These are phyloP conservation scores for Sitophilus oryzae DNA, from an alignment of 1,140 invertebrate species.

Conservation along the genomic window DNA sequence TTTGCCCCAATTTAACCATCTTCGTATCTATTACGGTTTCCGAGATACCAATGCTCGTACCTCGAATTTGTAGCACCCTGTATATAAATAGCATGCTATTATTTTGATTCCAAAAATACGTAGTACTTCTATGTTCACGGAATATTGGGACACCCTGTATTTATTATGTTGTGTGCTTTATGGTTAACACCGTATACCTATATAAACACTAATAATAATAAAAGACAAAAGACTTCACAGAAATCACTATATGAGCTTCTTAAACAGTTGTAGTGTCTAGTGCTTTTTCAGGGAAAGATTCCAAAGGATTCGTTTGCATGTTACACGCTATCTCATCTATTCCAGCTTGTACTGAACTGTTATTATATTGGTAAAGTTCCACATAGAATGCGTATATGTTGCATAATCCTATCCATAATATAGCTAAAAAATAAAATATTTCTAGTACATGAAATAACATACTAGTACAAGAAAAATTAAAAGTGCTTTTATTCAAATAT, in stretches of 20 bases:
- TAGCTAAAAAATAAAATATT: constrained; percentile 6
- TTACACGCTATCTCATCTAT: constrained; percentile 19
- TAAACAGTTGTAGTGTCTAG: constrained; percentile 20
- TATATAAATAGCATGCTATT: too few species aligned
- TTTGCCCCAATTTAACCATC: too few species aligned
- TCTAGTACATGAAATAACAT: background rate
- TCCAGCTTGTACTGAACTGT: constrained; percentile 15
- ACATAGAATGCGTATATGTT: constrained; percentile 19
- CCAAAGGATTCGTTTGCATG: constrained; percentile 5
- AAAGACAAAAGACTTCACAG: background rate
- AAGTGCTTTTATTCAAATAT: too few species aligned
- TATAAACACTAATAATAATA: background rate
- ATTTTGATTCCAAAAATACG: too few species aligned
- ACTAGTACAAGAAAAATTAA: background rate
- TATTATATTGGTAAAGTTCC: constrained; percentile 17
- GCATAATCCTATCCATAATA: constrained; percentile 15
- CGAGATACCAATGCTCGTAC: too few species aligned
- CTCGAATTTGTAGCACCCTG: too few species aligned
- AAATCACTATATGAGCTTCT: background rate
- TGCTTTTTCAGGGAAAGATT: constrained; percentile 20
- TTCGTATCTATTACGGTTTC: too few species aligned
- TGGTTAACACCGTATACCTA: too few species aligned
- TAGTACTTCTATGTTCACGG: too few species aligned
- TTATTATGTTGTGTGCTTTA: too few species aligned
- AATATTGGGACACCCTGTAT: too few species aligned